Percentiles rank a stretch among this genome's conserved stretches.
phyloP scores from a whole-genome alignment of 2,797 vertebrate species.

The Hafferia zeledoni region DNA sequence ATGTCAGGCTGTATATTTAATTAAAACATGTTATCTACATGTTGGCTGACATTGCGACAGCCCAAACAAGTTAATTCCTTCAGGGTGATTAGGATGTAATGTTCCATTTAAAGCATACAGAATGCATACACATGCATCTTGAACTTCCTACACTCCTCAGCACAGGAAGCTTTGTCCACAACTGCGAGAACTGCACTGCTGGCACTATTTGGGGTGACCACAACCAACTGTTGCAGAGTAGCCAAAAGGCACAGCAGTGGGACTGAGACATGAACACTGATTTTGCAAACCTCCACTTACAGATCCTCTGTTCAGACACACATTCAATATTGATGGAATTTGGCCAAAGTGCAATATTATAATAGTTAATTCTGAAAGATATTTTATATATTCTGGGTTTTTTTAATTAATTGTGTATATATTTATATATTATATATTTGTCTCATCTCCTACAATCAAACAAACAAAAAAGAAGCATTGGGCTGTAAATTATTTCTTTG shows the following conservation, averaged over 20 bases:
- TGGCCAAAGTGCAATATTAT: not conserved
- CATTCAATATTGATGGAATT: not conserved
- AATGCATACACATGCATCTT: not conserved
- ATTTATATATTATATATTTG: not conserved
- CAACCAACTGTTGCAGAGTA: not conserved
- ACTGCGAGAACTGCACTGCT: not conserved
- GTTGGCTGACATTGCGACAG: not conserved
- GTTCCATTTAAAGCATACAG: not conserved
- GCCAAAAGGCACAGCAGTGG: not conserved
- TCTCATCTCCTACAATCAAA: not conserved
- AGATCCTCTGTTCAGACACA: not conserved
- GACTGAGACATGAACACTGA: not conserved
- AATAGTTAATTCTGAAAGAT: not conserved
- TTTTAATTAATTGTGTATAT: not conserved
- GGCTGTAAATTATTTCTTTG: not conserved
- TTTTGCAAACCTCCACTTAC: not conserved
- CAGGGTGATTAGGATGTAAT: not conserved
- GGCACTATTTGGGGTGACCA: not conserved
- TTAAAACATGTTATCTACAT: not conserved
- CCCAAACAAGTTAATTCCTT: not conserved
- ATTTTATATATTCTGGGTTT: not conserved
- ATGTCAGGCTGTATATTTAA: not conserved
- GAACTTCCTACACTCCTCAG: not conserved
- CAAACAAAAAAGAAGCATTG: not conserved
- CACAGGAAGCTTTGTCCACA: not conserved